phyloP scores from a whole-genome alignment of 2,113 vertebrate species.

The Syrrhaptes paradoxus region DNA sequence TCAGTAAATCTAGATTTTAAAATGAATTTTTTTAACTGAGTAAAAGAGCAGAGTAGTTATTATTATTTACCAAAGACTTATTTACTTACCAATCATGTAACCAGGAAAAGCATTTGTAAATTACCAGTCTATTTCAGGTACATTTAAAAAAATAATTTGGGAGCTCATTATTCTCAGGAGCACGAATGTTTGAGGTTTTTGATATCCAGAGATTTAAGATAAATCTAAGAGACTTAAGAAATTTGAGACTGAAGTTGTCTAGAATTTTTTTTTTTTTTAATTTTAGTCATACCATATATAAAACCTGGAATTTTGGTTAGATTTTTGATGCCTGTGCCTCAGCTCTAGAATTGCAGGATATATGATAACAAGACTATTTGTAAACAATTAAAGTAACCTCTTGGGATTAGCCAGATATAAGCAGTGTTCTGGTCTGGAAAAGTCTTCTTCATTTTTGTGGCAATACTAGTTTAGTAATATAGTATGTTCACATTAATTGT shows the following conservation, averaged over 20 bases:
- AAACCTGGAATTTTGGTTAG: background rate
- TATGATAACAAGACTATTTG: background rate
- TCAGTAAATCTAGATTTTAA: constrained; percentile 26
- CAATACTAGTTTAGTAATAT: background rate
- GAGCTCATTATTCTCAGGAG: constrained; percentile 21
- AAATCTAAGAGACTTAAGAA: background rate
- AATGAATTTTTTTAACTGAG: constrained; percentile 8
- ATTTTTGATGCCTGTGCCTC: constrained; percentile 37
- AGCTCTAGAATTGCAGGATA: constrained; percentile 4
- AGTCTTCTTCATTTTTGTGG: background rate
- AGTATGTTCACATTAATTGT: background rate
- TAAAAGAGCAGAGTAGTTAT: constrained; percentile 16
- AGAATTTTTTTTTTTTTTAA: background rate
- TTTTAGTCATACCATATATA: background rate
- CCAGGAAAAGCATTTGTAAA: background rate
- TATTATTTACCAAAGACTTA: constrained; percentile 60
- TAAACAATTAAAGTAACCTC: background rate
- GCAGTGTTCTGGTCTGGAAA: background rate
- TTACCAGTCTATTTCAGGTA: constrained; percentile 21
- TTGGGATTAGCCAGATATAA: background rate
- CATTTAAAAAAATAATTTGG: background rate
- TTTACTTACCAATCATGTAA: constrained; percentile 20
- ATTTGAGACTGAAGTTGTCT: background rate
- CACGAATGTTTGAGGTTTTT: background rate
- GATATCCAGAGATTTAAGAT: background rate